Evolutionary conservation across 2,888 invertebrate genomes (phyloP).

Genomic region (Drosophila subsilvestris): DNA sequence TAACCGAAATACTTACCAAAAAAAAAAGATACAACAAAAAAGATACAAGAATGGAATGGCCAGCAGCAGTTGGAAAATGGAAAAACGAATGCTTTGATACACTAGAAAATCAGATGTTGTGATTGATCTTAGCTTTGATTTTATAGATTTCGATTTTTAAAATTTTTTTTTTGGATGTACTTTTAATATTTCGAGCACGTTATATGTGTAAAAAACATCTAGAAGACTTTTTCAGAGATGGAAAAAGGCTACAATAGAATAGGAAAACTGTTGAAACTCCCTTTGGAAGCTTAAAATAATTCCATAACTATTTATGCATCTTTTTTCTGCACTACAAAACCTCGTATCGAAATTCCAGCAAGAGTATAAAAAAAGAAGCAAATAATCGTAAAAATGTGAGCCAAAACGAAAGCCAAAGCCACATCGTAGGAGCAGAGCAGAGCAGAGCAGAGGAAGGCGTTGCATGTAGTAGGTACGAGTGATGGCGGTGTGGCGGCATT

Average conservation of each 20-base stretch:
- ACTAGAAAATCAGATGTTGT: not conserved
- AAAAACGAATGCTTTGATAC: not conserved
- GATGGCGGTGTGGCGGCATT: conserved; percentile 19
- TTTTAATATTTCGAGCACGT: no score
- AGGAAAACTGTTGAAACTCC: no score
- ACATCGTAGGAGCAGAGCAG: conserved; percentile 16
- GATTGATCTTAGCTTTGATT: not conserved
- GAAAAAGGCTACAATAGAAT: no score
- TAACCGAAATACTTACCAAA: conserved; percentile 55
- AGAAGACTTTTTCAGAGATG: no score
- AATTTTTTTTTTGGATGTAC: no score
- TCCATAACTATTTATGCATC: no score
- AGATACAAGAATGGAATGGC: not conserved
- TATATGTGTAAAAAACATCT: no score
- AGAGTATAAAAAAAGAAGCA: conserved; percentile 37
- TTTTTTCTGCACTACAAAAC: not conserved
- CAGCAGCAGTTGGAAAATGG: not conserved
- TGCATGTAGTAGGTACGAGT: not conserved
- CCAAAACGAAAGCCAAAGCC: conserved; percentile 21
- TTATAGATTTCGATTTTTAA: no score
- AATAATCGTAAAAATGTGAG: conserved; percentile 21
- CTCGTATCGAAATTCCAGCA: not conserved
- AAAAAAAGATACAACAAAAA: conserved; percentile 9
- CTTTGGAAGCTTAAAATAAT: no score
- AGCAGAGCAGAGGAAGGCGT: conserved; percentile 47